These are phyloP conservation scores for Nephrocerus scutellatus DNA, from an alignment of 2,888 invertebrate genomes.

Conservation along the genomic window DNA sequence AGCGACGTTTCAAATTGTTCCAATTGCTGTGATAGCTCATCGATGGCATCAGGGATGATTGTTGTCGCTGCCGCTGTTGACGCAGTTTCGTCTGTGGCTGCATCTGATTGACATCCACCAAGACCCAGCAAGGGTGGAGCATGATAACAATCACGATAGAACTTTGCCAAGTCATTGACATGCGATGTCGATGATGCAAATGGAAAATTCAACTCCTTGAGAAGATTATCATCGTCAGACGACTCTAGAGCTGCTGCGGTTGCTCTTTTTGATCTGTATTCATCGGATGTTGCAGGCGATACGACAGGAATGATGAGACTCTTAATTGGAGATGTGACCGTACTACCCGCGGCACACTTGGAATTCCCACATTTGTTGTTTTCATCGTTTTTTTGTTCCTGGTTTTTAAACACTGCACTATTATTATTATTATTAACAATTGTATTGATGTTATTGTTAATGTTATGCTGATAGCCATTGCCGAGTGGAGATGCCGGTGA, in stretches of 20 bases:
- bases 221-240: conserved; percentile 43
- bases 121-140: conserved; percentile 42
- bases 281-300: conserved; percentile 12
- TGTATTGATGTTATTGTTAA: conserved; percentile 18
- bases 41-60: conserved; percentile 30
- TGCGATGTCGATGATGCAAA: conserved; percentile 46
- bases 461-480: conserved; percentile 23
- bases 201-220: conserved; percentile 48
- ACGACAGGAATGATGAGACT: conserved; percentile 36
- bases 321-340: no score
- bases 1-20: conserved; percentile 48
- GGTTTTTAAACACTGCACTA: conserved; percentile 34
- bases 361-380: conserved; percentile 20
- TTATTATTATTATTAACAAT: conserved; percentile 26
- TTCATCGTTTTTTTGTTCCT: conserved; percentile 28
- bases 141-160: conserved; percentile 47
- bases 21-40: conserved; percentile 45
- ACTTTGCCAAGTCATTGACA: conserved; percentile 47
- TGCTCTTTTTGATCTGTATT: conserved; percentile 15
- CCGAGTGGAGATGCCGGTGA: conserved; percentile 24
- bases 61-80: conserved; percentile 7
- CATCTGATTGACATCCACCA: conserved; percentile 17
- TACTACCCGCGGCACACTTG: no score
- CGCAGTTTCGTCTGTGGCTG: conserved; percentile 8
- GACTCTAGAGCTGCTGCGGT: conserved; percentile 22